Conservation (phyloP, 2,888 invertebrate species). For the Cistogaster globosa region DNA sequence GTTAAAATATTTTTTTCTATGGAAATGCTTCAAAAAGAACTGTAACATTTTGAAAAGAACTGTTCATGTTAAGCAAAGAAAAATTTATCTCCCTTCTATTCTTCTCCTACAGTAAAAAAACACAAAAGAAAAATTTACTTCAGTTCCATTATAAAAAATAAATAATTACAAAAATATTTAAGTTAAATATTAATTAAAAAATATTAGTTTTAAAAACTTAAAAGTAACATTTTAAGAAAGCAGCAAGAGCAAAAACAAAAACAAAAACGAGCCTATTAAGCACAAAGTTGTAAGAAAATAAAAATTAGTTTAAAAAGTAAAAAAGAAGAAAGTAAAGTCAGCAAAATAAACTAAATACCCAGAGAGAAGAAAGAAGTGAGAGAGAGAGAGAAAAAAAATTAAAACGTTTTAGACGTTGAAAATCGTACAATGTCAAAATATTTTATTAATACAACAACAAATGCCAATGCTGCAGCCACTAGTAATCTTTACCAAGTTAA, state of each 20-base stretch:
- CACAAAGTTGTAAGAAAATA: slow-evolving; percentile 55
- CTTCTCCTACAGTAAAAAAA: slow-evolving; percentile 14
- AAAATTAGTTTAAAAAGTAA: slow-evolving; percentile 9
- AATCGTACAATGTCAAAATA: slow-evolving; percentile 78
- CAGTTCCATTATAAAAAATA: slow-evolving; percentile 59
- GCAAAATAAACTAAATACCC: slow-evolving; percentile 11
- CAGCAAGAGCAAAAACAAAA: slow-evolving; percentile 43
- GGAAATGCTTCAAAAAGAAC: slow-evolving; percentile 35
- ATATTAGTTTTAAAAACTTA: slow-evolving; percentile 73
- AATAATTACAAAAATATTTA: slow-evolving; percentile 43
- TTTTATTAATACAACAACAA: slow-evolving; percentile 76
- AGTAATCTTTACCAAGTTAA: slow-evolving; percentile 70
- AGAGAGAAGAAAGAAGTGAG: slow-evolving; percentile 28
- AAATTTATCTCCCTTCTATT: slow-evolving; percentile 29
- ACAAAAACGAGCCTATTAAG: slow-evolving; percentile 55
- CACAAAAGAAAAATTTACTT: slow-evolving; percentile 44
- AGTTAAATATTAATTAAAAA: slow-evolving; percentile 55
- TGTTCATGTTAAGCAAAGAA: slow-evolving; percentile 10
- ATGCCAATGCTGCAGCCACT: slow-evolving; percentile 73
- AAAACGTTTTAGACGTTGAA: slow-evolving; percentile 57
- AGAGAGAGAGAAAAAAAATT: slow-evolving; percentile 36
- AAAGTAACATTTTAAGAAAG: slow-evolving; percentile 49
- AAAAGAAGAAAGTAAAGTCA: slow-evolving; percentile 3
- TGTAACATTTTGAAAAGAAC: slow-evolving; percentile 37
- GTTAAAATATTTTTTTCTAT: slow-evolving; percentile 18